Evolutionary conservation across 2,888 invertebrate species (phyloP), one percentile per base, ranked within the genome.

Genomic region (Adineta ricciae): DNA sequence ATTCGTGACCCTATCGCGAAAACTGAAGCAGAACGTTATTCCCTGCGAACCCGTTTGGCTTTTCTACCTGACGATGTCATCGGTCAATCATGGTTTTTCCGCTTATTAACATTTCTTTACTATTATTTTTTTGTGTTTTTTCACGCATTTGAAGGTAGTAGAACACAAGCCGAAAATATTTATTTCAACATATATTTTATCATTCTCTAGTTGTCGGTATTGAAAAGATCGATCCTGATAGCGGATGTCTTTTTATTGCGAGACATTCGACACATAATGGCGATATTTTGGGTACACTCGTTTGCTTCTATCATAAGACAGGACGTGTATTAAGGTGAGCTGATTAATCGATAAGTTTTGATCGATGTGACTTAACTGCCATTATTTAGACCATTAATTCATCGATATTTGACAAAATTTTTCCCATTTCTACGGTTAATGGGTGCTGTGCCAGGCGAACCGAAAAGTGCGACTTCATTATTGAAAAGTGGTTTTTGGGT

Each of bases 81-180:
- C n/a, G 78, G 78, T 78, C 1, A 9, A 41, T 41, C 41, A 8
- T 78, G 78, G 38, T 78, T 78, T 78, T 78, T 78, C n/a, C 78
- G 78, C 0, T n/a, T 78, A 38, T 78, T 78, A 38, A 78, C 78
- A 78, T 78, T 78, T 0, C 14, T 78, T 11, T 41, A 41, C n/a
- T 78, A 78, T 38, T 78, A 78, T 78, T 41, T 24, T 78, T 78
- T 41, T 41, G 14, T 41, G 8, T 78, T 11, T 78, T 38, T 78
- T n/a, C 78, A 78, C 41, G 78, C 41, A 78, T 78, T 78, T 41
- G 78, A 78, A 78, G 9, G 78, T 78, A 78, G n/a, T n/a, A n/a
- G n/a, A n/a, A 46, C 8, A 46, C 8, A 54, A 54, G 11, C 11
- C 11, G 46, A 46, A 11, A 52, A 52, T 52, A 52, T 21, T 16